Base-by-base conservation (phyloP, 2,888 invertebrate genomes). In the Machimus rusticus region DNA sequence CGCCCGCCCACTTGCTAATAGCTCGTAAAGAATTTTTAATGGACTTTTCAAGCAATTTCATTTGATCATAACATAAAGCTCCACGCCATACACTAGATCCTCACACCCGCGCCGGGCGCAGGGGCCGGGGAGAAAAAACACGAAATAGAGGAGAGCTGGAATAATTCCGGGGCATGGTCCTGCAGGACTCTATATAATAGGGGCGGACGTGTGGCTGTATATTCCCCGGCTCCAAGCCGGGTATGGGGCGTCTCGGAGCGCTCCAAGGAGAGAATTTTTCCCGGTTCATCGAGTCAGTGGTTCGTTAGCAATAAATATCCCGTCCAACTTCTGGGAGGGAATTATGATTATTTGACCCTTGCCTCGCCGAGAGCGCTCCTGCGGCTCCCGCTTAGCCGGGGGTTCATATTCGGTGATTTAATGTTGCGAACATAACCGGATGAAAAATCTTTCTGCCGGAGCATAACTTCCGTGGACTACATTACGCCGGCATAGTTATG, bases 341-440 rank as follows among this genome's bases (percentile, higher is more conserved):
- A 88, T 87, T 88, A 87, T 88, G 87, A 86, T 88, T 86, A 86
- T 88, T 88, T 88, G 87, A 88, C 87, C 87, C 88, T 87, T 88
- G 88, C 87, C 88, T 87, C 87, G 87, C 86, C 82, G 78, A 43
- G 28, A 78, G 39, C 46, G 66, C 79, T 39, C 57, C 79, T 81
- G 81, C 51, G 16, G 19, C 79, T 57, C 28, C 86, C 78, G 31
- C 43, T 51, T 79, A 86, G 74, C 87, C 91, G 91, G 90, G 91
- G 91, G 92, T 92, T 92, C 92, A 92, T 92, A 92, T 91, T 92
- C 91, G 91, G 90, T 90, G 90, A 91, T 91, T 91, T 91, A 92
- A 92, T 92, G 92, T 91, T 91, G 91, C 91, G 91, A 91, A 91
- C 91, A 91, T 92, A 91, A 91, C 91, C 91, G 90, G 89, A 90